These are phyloP conservation scores for Aphrocallistes beatrix DNA, from an alignment of 37 sponge, comb jelly and placozoan species.

Conservation along the genomic window DNA sequence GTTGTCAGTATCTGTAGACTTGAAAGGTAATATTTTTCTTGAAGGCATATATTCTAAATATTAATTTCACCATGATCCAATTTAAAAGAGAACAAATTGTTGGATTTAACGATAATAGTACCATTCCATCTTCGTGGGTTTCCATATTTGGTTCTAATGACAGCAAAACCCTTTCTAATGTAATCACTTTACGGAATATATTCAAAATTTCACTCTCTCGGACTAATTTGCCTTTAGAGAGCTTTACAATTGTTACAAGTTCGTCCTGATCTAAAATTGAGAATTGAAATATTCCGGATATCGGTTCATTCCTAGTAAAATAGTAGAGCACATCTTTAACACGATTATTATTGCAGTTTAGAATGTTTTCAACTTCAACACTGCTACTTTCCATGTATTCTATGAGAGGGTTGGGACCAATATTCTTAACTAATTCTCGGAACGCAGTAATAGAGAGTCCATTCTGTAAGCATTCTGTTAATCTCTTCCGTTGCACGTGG, in stretches of 20 bases:
- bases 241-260: constrained; percentile 7
- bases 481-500: neutral
- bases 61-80: neutral
- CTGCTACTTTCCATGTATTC: neutral
- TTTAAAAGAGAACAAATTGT: neutral
- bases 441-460: neutral
- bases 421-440: neutral
- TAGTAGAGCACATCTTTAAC: neutral
- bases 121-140: neutral
- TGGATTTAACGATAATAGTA: neutral
- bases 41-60: neutral
- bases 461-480: neutral
- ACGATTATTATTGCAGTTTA: neutral
- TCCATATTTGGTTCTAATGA: neutral
- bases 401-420: neutral
- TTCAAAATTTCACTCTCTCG: neutral
- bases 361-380: neutral
- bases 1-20: neutral
- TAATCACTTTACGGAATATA: neutral
- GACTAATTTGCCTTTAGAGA: neutral
- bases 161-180: neutral
- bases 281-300: constrained; percentile 11
- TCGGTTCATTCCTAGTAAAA: constrained; percentile 1
- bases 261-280: neutral
- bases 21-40: neutral